Evolutionary conservation across 37 sponge, comb jelly and placozoan genomes (phyloP).

Genomic region (Petrosia ficiformis): DNA sequence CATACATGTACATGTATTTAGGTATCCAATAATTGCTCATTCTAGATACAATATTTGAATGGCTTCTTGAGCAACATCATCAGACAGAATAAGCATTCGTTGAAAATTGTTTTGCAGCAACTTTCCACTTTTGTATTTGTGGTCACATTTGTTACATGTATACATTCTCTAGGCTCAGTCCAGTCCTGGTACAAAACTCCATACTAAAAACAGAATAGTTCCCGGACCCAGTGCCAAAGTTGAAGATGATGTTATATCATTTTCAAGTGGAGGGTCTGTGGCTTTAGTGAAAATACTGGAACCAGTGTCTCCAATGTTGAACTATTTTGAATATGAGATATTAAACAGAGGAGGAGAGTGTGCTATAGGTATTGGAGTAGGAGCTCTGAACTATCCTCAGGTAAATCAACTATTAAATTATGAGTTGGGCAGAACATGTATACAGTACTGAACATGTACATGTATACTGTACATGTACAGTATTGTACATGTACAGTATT

Average conservation of each 20-base stretch:
- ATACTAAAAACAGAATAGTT: background rate
- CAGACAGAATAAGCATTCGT: no score
- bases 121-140: no score
- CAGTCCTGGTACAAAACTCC: conserved; percentile 8
- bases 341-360: conserved; percentile 31
- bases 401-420: background rate
- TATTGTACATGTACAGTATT: background rate
- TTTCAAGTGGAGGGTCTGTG: background rate
- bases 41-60: no score
- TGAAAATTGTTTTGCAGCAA: no score
- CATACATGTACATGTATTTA: no score
- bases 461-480: background rate
- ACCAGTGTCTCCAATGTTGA: conserved; percentile 37
- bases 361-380: conserved; percentile 46
- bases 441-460: background rate
- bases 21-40: no score
- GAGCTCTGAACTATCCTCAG: background rate
- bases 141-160: no score
- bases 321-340: conserved; percentile 63
- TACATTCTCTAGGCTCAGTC: no score
- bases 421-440: background rate
- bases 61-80: no score
- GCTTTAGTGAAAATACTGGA: conserved; percentile 40
- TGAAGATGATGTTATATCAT: conserved; percentile 5
- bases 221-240: background rate